Evolutionary conservation across 37 sponge, comb jelly and placozoan species (phyloP).

Genomic region (Aphrocallistes beatrix): DNA sequence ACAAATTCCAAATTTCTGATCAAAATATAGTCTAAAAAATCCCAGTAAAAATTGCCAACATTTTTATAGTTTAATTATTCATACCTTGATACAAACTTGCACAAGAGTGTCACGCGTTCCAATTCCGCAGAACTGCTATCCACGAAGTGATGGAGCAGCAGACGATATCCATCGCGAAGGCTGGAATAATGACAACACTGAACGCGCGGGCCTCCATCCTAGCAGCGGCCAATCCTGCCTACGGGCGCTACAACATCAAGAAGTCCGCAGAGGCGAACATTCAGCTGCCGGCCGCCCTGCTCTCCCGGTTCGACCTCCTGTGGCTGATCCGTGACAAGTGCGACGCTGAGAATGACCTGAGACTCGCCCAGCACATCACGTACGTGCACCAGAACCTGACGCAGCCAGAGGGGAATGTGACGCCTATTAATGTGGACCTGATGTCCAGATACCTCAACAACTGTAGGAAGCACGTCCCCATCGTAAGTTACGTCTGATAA

Average conservation of each 20-base stretch:
- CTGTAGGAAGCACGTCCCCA: not conserved
- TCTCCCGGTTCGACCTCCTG: conserved; percentile 91
- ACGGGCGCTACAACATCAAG: conserved; percentile 93
- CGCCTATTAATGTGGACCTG: conserved; percentile 61
- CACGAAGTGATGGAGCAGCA: conserved; percentile 99
- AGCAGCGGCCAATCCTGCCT: conserved; percentile 98
- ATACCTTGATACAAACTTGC: too few species aligned
- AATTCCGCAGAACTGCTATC: conserved; percentile 76
- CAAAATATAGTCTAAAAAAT: too few species aligned
- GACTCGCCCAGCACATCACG: conserved; percentile 92
- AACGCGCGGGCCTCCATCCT: conserved; percentile 93
- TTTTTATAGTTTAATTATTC: too few species aligned
- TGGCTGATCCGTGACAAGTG: conserved; percentile 95
- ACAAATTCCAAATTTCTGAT: too few species aligned
- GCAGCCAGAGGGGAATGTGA: conserved; percentile 50
- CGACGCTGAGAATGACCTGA: conserved; percentile 88
- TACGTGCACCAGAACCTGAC: conserved; percentile 89
- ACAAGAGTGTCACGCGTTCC: too few species aligned
- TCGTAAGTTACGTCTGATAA: too few species aligned
- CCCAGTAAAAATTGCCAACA: too few species aligned
- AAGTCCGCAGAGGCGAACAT: conserved; percentile 93
- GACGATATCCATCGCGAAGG: conserved; percentile 98
- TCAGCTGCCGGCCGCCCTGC: conserved; percentile 94
- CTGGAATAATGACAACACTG: conserved; percentile 90
- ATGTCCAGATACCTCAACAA: conserved; percentile 44